Base-by-base conservation (phyloP, 2,888 invertebrate genomes). In the Himalopsyche tibetana region DNA sequence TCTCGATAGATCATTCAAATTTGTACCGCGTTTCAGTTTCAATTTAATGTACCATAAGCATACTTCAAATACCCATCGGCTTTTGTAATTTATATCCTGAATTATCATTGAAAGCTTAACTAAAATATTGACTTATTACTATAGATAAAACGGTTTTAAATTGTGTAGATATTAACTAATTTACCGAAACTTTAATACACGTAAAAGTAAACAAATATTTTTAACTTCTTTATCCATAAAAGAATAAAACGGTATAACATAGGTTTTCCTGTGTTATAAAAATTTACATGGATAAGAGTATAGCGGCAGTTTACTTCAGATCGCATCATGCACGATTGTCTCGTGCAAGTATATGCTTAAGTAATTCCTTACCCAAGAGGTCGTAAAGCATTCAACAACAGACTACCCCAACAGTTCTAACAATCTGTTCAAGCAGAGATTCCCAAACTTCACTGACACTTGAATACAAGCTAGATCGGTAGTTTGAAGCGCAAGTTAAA, bases 351-450 rank as follows among this genome's bases (percentile, higher is more conserved):
- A 74, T 74, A 74, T 74, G 74, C 74, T 12, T 36, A 38, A 80
- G 45, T 84, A 80, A 80, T 55, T 84, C 84, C 81, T 82, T n/a
- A 42, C 45, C 40, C 38, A 80, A 87, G 85, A 82, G 87, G 84
- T 85, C 87, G 87, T 87, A 87, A 87, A 87, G 82, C 84, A 85
- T 84, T 87, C 87, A 87, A n/a, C 56, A 82, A 55, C 87, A 87
- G 87, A 80, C 85, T 40, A 55, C 17, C 69, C 84, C n/a, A 55
- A 38, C 82, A 82, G 82, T 56, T 55, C 38, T 56, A 55, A 19
- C 28, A 74, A 36, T 74, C 74, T 74, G 74, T 36, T 74, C 19
- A 36, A 74, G 38, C 28, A 38, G 74, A 28, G 15, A 15, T 74
- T 74, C 28, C 15, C 36, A 36, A 74, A 36, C 74, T 74, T 63